Base-by-base conservation (phyloP, 2,888 invertebrate genomes). In the Brenthis ino region DNA sequence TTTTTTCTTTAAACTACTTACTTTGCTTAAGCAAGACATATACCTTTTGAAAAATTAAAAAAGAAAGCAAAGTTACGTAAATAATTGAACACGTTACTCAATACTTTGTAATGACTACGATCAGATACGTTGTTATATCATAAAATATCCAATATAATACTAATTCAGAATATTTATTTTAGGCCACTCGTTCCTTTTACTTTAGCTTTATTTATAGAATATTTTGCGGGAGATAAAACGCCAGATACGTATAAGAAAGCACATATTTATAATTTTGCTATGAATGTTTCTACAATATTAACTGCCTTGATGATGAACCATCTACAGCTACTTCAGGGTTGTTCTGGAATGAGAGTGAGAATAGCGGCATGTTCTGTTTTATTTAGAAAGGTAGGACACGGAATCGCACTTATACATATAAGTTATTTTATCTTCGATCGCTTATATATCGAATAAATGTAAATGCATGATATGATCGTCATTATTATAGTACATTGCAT, bases 351-450 rank as follows among this genome's bases (percentile, higher is more conserved):
- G 96, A 89, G 95, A 81, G 93, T 96, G 66, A 89, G 97, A 77
- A 94, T 97, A 65, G 96, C 97, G 0, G 94, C 95, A 77, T 96
- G 96, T 80, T 96, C 96, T 0, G 84, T 98, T n/a, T 85, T 98
- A 72, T 97, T 97, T 82, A 94, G 96, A 91, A 98, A 98, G 94
- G 97, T 97, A 77, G 74, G 80, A 77, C 53, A 43, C 54, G 12
- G 6, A 33, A 56, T 56, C 8, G 14, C 4, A 11, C 37, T 11
- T 37, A 37, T 8, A 37, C 2, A 11, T 11, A 8, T 8, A 24
- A 24, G 24, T 24, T 24, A 24, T 43, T 43, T 0, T 43, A 43
- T 43, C 37, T 43, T 43, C 37, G 8, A 43, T 43, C 37, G 11
- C 11, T 43, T 43, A 43, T 8, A 43, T 11, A 43, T 43, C 0